These are phyloP conservation scores for Frieseomelitta varia DNA, from an alignment of 1,140 invertebrate species.

Conservation along the genomic window DNA sequence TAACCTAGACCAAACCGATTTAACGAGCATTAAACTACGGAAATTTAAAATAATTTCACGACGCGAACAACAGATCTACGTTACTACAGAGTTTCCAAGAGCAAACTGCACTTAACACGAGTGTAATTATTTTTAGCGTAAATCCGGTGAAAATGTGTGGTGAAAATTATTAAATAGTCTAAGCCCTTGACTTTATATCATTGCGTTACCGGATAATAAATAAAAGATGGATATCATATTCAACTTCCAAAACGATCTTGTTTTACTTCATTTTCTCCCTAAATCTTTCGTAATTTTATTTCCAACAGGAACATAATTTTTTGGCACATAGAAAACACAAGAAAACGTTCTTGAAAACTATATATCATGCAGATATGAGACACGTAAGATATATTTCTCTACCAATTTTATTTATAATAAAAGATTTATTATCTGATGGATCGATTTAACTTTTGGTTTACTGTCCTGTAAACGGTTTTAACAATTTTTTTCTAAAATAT, in stretches of 20 bases:
- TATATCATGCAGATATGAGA: not conserved
- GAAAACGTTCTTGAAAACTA: too few species aligned
- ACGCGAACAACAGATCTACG: conserved; percentile 1
- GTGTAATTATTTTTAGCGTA: conserved; percentile 46
- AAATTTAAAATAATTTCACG: not conserved
- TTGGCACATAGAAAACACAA: too few species aligned
- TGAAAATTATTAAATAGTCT: conserved; percentile 17
- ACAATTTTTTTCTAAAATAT: too few species aligned
- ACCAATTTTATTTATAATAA: not conserved
- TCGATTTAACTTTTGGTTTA: not conserved
- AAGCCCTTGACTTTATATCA: conserved; percentile 56
- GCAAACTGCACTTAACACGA: conserved; percentile 21
- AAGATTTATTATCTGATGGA: not conserved
- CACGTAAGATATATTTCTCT: not conserved
- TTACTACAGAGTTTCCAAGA: conserved; percentile 4
- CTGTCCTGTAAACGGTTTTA: too few species aligned
- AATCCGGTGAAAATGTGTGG: conserved; percentile 25
- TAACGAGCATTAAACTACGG: conserved; percentile 12
- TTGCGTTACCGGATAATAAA: conserved; percentile 56
- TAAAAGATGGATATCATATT: conserved; percentile 43
- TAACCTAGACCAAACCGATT: not conserved
- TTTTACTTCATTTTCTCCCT: too few species aligned
- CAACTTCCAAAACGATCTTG: not conserved
- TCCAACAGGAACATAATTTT: too few species aligned
- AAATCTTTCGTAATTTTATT: not conserved